A percentile compares a stretch with the other conserved stretches of the same genome.
phyloP scores from a whole-genome alignment of 2,888 invertebrate species.

The Stenichneumon culpator region DNA sequence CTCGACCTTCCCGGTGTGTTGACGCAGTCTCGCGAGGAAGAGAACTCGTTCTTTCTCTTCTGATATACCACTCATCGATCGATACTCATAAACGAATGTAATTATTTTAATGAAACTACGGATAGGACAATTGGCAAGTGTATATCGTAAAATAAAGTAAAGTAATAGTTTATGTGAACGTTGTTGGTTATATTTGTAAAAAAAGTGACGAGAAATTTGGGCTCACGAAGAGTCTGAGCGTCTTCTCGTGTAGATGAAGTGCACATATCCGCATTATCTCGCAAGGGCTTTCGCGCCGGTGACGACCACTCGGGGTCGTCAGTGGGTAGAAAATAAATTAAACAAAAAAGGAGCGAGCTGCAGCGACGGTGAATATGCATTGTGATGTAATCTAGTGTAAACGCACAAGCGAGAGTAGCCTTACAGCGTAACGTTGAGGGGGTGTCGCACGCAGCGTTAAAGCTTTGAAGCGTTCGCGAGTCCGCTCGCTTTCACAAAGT shows the following conservation, averaged over 20 bases:
- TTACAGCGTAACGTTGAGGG: constrained; percentile 42
- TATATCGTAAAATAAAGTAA: constrained; percentile 66
- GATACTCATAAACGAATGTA: constrained; percentile 32
- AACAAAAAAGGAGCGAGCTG: neutral
- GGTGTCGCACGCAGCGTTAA: constrained; percentile 57
- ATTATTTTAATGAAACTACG: constrained; percentile 55
- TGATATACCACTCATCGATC: constrained; percentile 9
- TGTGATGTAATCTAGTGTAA: constrained; percentile 63
- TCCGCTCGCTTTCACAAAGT: constrained; percentile 58
- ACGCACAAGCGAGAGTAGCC: constrained; percentile 35
- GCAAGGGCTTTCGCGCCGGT: neutral
- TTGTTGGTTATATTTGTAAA: neutral
- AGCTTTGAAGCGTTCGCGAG: constrained; percentile 61
- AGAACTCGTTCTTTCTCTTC: constrained; percentile 1
- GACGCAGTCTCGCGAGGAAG: neutral
- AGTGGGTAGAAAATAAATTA: neutral
- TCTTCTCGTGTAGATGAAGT: neutral
- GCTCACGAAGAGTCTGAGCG: neutral
- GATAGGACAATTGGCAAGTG: constrained; percentile 51
- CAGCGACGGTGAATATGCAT: constrained; percentile 28
- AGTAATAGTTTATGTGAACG: constrained; percentile 42
- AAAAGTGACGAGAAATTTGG: no score
- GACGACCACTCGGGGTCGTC: neutral
- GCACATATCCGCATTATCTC: neutral
- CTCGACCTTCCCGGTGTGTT: constrained; percentile 13